Evolutionary conservation across 2,113 vertebrate genomes (phyloP).

Genomic region (Gasterosteus nipponicus): DNA sequence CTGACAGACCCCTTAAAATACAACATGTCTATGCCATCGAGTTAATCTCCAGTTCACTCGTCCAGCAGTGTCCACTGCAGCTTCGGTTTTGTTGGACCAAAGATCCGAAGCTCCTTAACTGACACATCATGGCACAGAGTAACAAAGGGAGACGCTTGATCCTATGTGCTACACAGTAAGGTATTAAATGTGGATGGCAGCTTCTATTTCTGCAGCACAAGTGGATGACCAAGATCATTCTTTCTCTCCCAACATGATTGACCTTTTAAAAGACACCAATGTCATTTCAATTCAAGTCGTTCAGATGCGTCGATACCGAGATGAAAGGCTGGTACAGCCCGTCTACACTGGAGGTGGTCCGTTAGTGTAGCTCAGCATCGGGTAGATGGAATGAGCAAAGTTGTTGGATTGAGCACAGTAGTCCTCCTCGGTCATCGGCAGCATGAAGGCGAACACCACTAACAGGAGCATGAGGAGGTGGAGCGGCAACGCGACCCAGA

Average conservation of each 20-base stretch:
- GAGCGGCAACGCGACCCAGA: constrained; percentile 90
- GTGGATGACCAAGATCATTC: constrained; percentile 42
- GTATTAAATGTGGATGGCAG: constrained; percentile 43
- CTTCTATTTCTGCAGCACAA: constrained; percentile 40
- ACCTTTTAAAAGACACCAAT: constrained; percentile 18
- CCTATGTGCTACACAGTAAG: constrained; percentile 54
- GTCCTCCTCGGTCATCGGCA: constrained; percentile 90
- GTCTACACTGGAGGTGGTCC: constrained; percentile 92
- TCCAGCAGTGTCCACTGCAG: constrained; percentile 30
- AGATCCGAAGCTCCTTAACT: constrained; percentile 21
- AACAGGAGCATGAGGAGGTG: constrained; percentile 91
- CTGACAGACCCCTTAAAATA: constrained; percentile 49
- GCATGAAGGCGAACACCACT: constrained; percentile 87
- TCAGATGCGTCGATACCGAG: constrained; percentile 28
- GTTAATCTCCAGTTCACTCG: constrained; percentile 30
- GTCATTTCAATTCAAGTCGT: constrained; percentile 7
- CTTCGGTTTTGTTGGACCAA: constrained; percentile 26
- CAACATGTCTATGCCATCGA: constrained; percentile 18
- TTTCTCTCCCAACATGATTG: constrained; percentile 10
- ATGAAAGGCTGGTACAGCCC: background rate
- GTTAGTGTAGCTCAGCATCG: constrained; percentile 94
- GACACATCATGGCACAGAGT: constrained; percentile 45
- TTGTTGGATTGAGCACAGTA: constrained; percentile 93
- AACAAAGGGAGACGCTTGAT: constrained; percentile 38
- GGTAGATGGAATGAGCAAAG: constrained; percentile 93